These are phyloP conservation scores for Hyphantria cunea DNA, from an alignment of 1,140 invertebrate genomes.

Conservation along the genomic window DNA sequence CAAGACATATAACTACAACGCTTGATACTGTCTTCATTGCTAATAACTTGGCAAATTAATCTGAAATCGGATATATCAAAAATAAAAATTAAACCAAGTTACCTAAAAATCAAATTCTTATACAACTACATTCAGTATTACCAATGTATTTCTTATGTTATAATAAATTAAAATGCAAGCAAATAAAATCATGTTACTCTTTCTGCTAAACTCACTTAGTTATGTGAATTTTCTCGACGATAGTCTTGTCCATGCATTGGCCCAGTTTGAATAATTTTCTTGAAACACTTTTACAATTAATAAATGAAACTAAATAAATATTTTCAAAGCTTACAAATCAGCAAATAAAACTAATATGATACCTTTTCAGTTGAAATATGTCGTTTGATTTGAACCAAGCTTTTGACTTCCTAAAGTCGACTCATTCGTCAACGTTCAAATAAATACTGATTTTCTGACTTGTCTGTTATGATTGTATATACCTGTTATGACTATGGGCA, in stretches of 20 bases:
- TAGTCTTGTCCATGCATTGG: constrained; percentile 76
- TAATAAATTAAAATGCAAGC: no score
- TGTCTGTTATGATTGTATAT: constrained; percentile 35
- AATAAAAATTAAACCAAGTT: background rate
- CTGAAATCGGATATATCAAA: no score
- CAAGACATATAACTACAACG: constrained; percentile 1
- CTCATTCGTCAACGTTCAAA: constrained; percentile 30
- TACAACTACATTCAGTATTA: background rate
- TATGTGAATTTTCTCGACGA: constrained; percentile 55
- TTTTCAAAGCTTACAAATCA: no score
- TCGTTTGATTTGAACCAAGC: background rate
- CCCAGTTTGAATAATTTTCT: constrained; percentile 61
- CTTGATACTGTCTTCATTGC: background rate
- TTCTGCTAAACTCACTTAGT: constrained; percentile 51
- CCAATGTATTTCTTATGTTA: no score
- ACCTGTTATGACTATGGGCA: constrained; percentile 51
- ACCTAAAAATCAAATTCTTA: background rate
- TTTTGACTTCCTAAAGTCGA: constrained; percentile 9
- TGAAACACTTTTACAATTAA: constrained; percentile 15
- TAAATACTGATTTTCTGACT: constrained; percentile 35
- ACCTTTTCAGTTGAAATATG: background rate
- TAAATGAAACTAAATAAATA: background rate
- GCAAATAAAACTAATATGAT: no score
- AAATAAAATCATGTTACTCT: background rate
- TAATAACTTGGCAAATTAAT: background rate